These are phyloP conservation scores for Muscicapa striata DNA, from an alignment of 2,797 vertebrate species.

Conservation along the genomic window DNA sequence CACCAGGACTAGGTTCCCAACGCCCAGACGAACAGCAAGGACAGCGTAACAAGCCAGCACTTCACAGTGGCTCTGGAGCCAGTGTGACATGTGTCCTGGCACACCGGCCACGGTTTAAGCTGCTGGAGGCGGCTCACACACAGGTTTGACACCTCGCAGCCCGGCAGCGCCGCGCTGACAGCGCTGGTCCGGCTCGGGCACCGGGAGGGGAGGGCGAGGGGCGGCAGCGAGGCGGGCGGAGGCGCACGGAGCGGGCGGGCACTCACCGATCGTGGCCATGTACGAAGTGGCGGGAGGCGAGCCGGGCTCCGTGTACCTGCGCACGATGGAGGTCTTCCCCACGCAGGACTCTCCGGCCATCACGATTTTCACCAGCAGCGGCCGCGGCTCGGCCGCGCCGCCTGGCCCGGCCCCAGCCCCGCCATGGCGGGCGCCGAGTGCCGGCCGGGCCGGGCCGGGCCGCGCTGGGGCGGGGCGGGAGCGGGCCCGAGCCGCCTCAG, in stretches of 20 bases:
- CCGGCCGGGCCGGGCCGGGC: neutral
- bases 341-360: slow-evolving; percentile 74
- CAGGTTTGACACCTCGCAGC: fast-evolving
- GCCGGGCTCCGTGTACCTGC: slow-evolving; percentile 60
- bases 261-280: slow-evolving; percentile 75
- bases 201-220: fast-evolving
- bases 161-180: neutral
- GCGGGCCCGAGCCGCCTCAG: neutral
- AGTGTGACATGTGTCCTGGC: neutral
- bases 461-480: neutral
- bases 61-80: neutral
- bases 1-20: fast-evolving
- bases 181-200: neutral
- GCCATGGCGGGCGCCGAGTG: neutral
- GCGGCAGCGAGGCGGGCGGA: neutral
- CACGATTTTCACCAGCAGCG: slow-evolving; percentile 66
- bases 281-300: slow-evolving; percentile 40
- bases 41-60: fast-evolving
- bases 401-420: neutral
- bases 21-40: neutral
- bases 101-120: neutral
- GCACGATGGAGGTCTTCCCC: slow-evolving; percentile 73
- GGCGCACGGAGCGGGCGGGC: neutral
- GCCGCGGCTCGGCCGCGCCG: neutral
- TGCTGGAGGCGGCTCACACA: fast-evolving